A percentile compares a stretch with the other conserved stretches of the same genome.
Conservation (phyloP, 2,113 vertebrate genomes). For the Mesembrinibis cayennensis region DNA sequence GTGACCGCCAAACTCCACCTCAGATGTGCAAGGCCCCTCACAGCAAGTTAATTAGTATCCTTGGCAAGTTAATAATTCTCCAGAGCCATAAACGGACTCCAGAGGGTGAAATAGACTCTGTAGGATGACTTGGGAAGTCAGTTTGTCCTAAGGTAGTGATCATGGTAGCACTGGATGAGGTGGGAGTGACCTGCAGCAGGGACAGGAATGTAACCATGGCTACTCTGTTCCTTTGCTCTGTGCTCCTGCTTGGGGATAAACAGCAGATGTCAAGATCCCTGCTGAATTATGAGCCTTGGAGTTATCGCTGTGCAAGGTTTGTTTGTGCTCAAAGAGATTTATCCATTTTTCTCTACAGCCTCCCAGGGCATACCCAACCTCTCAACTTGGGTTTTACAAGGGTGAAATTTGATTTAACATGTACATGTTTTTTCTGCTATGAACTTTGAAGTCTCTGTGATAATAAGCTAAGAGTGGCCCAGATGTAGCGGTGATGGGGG, state of each 20-base stretch:
- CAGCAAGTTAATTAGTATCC: background rate
- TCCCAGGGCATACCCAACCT: background rate
- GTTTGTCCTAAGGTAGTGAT: background rate
- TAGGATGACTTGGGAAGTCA: background rate
- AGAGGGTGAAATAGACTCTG: background rate
- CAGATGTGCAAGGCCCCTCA: background rate
- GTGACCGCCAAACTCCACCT: background rate
- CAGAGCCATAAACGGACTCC: background rate
- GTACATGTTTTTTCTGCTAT: background rate
- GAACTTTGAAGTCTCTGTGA: background rate
- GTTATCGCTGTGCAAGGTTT: background rate
- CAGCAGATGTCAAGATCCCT: constrained; percentile 25
- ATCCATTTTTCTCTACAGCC: background rate
- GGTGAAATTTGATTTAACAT: background rate
- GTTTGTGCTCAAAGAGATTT: background rate
- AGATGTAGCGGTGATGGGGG: background rate
- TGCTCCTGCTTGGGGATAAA: constrained; percentile 27
- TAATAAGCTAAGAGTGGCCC: background rate
- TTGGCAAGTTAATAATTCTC: constrained; percentile 7
- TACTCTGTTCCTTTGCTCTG: constrained; percentile 5
- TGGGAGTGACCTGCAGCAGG: background rate
- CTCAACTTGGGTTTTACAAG: background rate
- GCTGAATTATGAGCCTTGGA: constrained; percentile 13
- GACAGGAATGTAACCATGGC: constrained; percentile 35
- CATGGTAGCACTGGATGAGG: accelerated